Base-by-base conservation (phyloP, 2,797 vertebrate genomes). In the Sebastes diaconus region DNA sequence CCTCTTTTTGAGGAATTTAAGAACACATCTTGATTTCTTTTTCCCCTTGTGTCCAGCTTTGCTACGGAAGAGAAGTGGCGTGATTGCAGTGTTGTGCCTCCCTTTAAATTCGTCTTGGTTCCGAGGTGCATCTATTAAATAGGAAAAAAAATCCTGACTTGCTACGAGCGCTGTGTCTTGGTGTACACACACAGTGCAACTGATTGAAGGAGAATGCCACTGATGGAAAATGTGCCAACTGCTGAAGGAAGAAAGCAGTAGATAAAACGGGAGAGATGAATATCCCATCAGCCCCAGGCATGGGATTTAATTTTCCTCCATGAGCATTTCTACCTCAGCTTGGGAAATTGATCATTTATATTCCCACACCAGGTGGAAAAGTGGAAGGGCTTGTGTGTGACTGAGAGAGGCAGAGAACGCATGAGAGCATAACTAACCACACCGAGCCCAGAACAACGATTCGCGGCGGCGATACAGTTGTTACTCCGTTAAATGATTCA, bases 331-430 rank as follows among this genome's bases (percentile, higher is more conserved):
- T 85, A 84, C 89, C 89, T 86, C 85, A 87, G 87, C 90, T 88
- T 89, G 88, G 84, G 88, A 91, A 93, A 93, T 92, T 89, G 89
- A 92, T 94, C 92, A 93, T 94, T 94, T 93, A 88, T 94, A 93
- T 93, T 92, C 90, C 88, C 78, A 86, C 77, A 80, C 76, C 90
- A 90, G 89, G 87, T 92, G 88, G 77, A 91, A 92, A 87, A 80
- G 83, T 87, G 84, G 80, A 89, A 72, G 68, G 59, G 66, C 63
- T 54, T 22, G 50, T 80, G 87, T 81, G 86, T 55, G 66, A 57
- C 58, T 46, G 61, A 55, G 57, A 46, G 68, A 54, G 24, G 27
- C 16, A 65, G 78, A 80, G 71, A 73, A 74, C 1, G 46, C 86
- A 83, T 24, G 81, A 72, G 73, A 88, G 88, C 90, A 85, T 81